phyloP scores from a whole-genome alignment of 2,888 invertebrate species.

The Empis stercorea region DNA sequence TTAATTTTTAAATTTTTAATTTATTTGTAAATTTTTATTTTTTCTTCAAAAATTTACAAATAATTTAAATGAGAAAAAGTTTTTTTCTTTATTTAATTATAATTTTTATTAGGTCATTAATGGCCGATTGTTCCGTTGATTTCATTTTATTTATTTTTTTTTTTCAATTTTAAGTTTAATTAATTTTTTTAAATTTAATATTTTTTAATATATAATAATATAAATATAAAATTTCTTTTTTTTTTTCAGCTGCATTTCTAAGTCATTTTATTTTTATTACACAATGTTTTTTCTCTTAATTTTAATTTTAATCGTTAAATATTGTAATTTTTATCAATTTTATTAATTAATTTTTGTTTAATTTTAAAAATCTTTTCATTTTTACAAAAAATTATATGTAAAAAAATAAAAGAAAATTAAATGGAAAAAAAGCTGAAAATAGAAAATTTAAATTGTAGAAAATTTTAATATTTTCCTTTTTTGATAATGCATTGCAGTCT shows the following conservation, averaged over 20 bases:
- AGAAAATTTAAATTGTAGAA: no score
- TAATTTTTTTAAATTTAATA: neutral
- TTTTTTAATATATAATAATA: neutral
- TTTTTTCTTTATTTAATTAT: no score
- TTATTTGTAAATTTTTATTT: no score
- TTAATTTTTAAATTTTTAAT: no score
- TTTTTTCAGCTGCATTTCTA: conserved; percentile 1
- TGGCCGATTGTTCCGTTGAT: conserved; percentile 11
- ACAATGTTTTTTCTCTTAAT: conserved; percentile 1
- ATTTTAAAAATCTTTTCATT: no score
- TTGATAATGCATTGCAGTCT: neutral
- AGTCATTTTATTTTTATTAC: conserved; percentile 9
- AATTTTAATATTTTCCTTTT: no score
- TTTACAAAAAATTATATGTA: no score
- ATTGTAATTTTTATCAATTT: neutral
- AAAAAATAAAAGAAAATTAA: no score
- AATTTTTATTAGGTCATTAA: conserved; percentile 2
- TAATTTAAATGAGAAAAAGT: no score
- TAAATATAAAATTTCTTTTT: conserved; percentile 1
- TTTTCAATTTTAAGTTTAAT: conserved; percentile 1
- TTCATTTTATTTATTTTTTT: neutral
- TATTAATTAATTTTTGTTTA: no score
- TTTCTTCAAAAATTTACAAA: no score
- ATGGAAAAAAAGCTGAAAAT: neutral
- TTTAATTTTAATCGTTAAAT: neutral